Base-by-base conservation (phyloP, 1,140 invertebrate genomes). In the Cydia fagiglandana region DNA sequence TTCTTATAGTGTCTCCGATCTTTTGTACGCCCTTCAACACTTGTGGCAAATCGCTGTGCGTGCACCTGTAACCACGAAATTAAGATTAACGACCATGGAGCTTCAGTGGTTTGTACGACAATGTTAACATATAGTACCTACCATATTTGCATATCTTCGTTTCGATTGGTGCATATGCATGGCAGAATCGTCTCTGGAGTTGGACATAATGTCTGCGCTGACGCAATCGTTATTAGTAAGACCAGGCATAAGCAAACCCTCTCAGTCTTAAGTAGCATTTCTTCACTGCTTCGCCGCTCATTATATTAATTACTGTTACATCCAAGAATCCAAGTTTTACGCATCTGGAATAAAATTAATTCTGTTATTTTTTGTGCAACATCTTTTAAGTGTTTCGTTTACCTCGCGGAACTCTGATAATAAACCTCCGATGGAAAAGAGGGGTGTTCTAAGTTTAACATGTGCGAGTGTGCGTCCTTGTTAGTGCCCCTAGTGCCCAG, bases 11-110 rank as follows among this genome's bases (percentile, higher is more conserved):
- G 64, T 95, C 94, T 73, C 95, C 95, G 30, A 97, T 94, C 12
- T 95, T 94, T 78, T 96, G 95, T 10, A 97, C 86, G 9, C 96
- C 96, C 81, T 96, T 95, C 73, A 96, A 87, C 3, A 97, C 96
- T 83, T 95, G 95, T 1, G 95, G 94, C 75, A 97, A 91, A 81
- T 97, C 97, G 92, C 96, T 97, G 89, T 97, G 96, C 53, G 96
- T 97, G 86, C 97, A 98, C 97, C 97, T 97, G 83, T 73, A 91
- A 91, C 82, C 17, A 80, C 61, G 53, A 73, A 79, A 47, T 47
- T 64, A 66, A 24, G 30, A 73, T 73, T 78, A 56, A 41, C 7
- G 28, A 30, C 4, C n/a, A 2, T 30, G 45, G 30, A 50, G 79
- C 15, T 41, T 30, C 41, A 50, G 12, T 75, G 50, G n/a, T 13